Conservation (phyloP, 1,140 invertebrate species). For the Rhopalosiphum padi region DNA sequence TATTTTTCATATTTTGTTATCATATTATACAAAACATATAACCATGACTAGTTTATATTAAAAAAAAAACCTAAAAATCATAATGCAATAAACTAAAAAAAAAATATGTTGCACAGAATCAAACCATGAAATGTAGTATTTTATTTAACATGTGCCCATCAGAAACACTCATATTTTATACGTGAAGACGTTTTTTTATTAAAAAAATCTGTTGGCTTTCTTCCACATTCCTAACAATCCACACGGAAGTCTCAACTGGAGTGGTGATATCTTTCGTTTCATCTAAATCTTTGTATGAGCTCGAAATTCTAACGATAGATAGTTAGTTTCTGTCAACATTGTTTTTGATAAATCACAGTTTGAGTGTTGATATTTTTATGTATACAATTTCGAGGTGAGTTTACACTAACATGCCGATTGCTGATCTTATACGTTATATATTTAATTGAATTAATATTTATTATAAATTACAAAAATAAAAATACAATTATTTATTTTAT, state of each 20-base stretch:
- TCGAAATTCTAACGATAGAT: neutral
- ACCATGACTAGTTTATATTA: neutral
- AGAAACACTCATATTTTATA: neutral
- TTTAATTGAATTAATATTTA: neutral
- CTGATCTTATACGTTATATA: neutral
- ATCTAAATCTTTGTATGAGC: neutral
- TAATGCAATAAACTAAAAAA: neutral
- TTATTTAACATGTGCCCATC: neutral
- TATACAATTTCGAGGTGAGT: neutral
- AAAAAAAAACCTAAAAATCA: neutral
- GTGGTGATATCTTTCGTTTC: neutral
- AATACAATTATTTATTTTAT: too few species aligned
- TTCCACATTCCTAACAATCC: slow-evolving; percentile 27
- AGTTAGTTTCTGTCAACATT: neutral
- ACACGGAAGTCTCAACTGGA: neutral
- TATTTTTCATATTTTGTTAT: neutral
- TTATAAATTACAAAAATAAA: neutral
- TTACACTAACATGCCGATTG: neutral
- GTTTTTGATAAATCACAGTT: slow-evolving; percentile 9
- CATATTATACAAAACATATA: neutral
- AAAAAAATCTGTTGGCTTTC: neutral
- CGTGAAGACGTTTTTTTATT: neutral
- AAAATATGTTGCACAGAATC: neutral
- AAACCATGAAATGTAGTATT: neutral
- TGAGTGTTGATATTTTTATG: neutral